Evolutionary conservation across 2,113 vertebrate genomes (phyloP), one percentile per base, ranked within the genome.

Genomic region (Empidonax traillii): DNA sequence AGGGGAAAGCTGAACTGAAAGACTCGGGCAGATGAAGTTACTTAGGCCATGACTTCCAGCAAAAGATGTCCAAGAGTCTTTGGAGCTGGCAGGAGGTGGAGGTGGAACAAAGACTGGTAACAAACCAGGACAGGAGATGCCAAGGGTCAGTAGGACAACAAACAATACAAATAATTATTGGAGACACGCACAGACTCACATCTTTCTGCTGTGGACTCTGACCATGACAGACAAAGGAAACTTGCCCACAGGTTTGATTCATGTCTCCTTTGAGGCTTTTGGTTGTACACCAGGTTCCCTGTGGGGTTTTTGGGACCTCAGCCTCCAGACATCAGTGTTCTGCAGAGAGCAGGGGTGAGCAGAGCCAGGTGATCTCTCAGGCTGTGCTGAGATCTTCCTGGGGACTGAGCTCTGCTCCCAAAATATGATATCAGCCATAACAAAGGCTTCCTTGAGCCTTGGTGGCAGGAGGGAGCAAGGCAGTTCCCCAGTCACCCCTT

Each of bases 361-460:
- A 59, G 21, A 27, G 37, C 25, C 30, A 16, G 33, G 22, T 2
- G 1, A 30, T 20, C 56, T 63, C 58, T 35, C 44, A 65, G 39
- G 41, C 35, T 0, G 0, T 46, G 47, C 66, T 4, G 1, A 71
- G 52, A 22, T 69, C 63, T 47, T 35, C 33, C 63, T 61, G 23
- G 7, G 9, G 8, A 4, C 24, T 61, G 59, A 80, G 41, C 7
- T 73, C n/a, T 49, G 27, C 63, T 69, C 61, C 31, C 28, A 49
- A 47, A 65, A 66, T 20, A 52, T 43, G 30, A 1, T 5, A 22
- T 51, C 37, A 69, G 28, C 14, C 1, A 0, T n/a, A 31, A 83
- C n/a, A 67, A 27, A 21, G 10, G 0, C 19, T 39, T 66, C 28
- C 39, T 51, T 1, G 2, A 59, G 39, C 39, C 18, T 46, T 4